Conservation (phyloP, 2,888 invertebrate species). For the Lingula anatina region DNA sequence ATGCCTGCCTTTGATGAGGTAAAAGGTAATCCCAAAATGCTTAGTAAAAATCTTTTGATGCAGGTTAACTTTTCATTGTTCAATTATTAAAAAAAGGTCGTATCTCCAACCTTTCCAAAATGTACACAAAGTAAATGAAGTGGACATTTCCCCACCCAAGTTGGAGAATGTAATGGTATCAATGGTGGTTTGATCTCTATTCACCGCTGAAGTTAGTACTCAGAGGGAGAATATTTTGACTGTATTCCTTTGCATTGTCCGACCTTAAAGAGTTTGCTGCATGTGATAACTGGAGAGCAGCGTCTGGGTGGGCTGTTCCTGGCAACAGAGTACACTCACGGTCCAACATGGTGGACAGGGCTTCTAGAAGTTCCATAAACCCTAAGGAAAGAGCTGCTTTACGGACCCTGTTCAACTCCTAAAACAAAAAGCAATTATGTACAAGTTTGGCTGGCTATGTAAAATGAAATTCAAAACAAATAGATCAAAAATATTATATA, state of each 20-base stretch:
- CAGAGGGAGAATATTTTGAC: conserved; percentile 35
- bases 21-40: too few relatives aligned
- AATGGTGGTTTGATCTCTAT: too few relatives aligned
- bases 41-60: too few relatives aligned
- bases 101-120: background rate
- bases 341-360: conserved; percentile 80
- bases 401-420: conserved; percentile 87
- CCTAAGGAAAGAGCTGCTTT: conserved; percentile 87
- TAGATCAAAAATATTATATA: too few relatives aligned
- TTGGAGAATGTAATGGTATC: too few relatives aligned
- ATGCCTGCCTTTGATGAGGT: too few relatives aligned
- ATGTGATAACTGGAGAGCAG: conserved; percentile 82
- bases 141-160: too few relatives aligned
- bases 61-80: too few relatives aligned
- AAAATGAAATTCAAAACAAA: too few relatives aligned
- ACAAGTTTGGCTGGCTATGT: too few relatives aligned
- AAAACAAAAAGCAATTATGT: conserved; percentile 19
- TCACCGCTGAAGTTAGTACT: conserved; percentile 41
- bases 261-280: conserved; percentile 77
- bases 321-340: conserved; percentile 80
- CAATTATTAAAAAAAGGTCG: background rate
- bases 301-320: conserved; percentile 74
- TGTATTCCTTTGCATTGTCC: conserved; percentile 48
- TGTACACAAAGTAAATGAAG: background rate
- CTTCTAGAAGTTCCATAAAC: conserved; percentile 80